phyloP scores from a whole-genome alignment of 2,888 invertebrate genomes.

The Caenorhabditis imperialis region DNA sequence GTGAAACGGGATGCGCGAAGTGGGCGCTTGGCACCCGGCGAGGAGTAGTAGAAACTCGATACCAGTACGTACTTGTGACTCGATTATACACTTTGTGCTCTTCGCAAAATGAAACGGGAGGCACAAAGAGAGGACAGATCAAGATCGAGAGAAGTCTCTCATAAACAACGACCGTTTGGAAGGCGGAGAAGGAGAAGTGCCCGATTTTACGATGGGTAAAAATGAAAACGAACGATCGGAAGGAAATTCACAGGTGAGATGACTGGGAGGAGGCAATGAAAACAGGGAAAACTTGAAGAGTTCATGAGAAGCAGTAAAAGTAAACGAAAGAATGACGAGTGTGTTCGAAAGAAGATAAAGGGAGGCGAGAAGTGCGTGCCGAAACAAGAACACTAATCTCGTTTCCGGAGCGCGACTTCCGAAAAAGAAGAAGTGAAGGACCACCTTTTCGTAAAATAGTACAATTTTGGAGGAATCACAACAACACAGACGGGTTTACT shows the following conservation, averaged over 20 bases:
- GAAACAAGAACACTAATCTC: slow-evolving; percentile 35
- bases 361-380: not conserved
- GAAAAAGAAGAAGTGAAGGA: slow-evolving; percentile 6
- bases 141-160: too few relatives aligned
- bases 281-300: too few relatives aligned
- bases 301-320: not conserved
- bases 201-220: too few relatives aligned
- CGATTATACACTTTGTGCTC: slow-evolving; percentile 33
- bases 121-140: not conserved
- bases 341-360: slow-evolving; percentile 2
- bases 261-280: too few relatives aligned
- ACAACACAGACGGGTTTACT: slow-evolving; percentile 20
- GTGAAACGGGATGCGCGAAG: slow-evolving; percentile 42
- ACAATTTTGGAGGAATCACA: slow-evolving; percentile 14
- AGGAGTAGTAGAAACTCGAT: slow-evolving; percentile 21
- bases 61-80: slow-evolving; percentile 35
- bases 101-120: not conserved
- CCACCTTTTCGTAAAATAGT: slow-evolving; percentile 29
- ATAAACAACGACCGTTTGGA: too few relatives aligned
- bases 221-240: too few relatives aligned
- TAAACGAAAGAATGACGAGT: not conserved
- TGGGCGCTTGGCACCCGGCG: slow-evolving; percentile 25
- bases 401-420: slow-evolving; percentile 31
- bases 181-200: too few relatives aligned
- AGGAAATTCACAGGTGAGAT: too few relatives aligned